Base-by-base conservation (phyloP, 2,113 vertebrate species). In the Pitta sordida region DNA sequence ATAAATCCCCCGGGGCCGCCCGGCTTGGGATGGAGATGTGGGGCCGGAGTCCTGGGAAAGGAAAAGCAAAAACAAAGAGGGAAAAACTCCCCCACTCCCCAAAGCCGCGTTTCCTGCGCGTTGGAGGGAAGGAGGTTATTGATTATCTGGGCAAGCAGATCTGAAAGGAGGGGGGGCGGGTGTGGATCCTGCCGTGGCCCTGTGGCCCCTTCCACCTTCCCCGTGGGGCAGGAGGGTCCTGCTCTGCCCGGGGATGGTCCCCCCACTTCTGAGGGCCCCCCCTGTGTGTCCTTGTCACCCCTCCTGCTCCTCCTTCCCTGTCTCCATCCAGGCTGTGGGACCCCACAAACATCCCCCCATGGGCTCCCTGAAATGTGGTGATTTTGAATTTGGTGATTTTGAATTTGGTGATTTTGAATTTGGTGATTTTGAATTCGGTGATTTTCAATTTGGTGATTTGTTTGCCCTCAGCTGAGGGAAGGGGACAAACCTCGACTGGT, bases 1-100 rank as follows among this genome's bases (percentile, higher is more conserved):
- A 76, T 91, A 91, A 94, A 95, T 97, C 96, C 98, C 95, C 71
- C 48, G 75, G 95, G 97, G 95, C 74, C 77, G 93, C 92, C 73
- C 21, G 81, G 84, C 94, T 92, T 90, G 85, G 94, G 91, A 81
- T 2, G 83, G 93, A 79, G 88, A 89, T 41, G 89, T 80, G 43
- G 60, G 15, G 89, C 39, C 17, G 4, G 52, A 63, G 20, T 53
- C 88, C 91, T 46, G n/a, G 37, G 17, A 37, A 43, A 44, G 64
- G 53, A 32, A 63, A 46, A 46, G 68, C 37, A 15, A 36, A 63
- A 86, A 80, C 59, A 69, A 80, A 68, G 48, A 24, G 64, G 1
- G 6, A 9, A 9, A 5, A n/a, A n/a, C n/a, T n/a, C n/a, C n/a
- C n/a, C n/a, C n/a, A 13, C 3, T 15, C 41, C 41, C 24, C 13